These are phyloP conservation scores for Peromyscus leucopus DNA, from an alignment of 2,113 vertebrate genomes.

Conservation along the genomic window DNA sequence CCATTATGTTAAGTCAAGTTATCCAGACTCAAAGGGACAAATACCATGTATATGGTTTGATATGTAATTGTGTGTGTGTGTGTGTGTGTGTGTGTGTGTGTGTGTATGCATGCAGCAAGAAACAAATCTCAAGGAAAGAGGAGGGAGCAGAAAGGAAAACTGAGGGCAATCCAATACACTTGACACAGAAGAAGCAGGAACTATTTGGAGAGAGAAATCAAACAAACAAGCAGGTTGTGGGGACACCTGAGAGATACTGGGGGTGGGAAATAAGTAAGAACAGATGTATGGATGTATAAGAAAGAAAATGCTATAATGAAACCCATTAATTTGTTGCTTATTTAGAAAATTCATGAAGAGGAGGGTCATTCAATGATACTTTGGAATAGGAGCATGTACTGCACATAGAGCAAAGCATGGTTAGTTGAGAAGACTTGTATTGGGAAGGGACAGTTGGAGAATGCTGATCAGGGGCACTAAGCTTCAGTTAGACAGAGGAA, in stretches of 20 bases:
- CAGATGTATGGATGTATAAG: not conserved
- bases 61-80: not conserved
- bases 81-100: not conserved
- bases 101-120: not conserved
- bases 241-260: not conserved
- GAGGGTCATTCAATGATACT: not conserved
- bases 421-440: not conserved
- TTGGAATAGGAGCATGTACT: no score
- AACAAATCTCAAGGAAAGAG: not conserved
- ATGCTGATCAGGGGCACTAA: not conserved
- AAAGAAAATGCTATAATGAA: not conserved
- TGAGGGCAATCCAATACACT: no score
- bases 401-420: not conserved
- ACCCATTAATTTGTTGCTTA: not conserved
- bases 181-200: not conserved
- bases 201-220: not conserved
- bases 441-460: no score
- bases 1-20: not conserved
- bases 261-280: not conserved
- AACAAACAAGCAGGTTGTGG: no score
- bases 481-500: not conserved
- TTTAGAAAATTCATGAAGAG: not conserved
- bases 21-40: not conserved
- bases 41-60: not conserved
- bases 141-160: not conserved